phyloP scores from a whole-genome alignment of 2,888 invertebrate species.

The Chrysina gloriosa region DNA sequence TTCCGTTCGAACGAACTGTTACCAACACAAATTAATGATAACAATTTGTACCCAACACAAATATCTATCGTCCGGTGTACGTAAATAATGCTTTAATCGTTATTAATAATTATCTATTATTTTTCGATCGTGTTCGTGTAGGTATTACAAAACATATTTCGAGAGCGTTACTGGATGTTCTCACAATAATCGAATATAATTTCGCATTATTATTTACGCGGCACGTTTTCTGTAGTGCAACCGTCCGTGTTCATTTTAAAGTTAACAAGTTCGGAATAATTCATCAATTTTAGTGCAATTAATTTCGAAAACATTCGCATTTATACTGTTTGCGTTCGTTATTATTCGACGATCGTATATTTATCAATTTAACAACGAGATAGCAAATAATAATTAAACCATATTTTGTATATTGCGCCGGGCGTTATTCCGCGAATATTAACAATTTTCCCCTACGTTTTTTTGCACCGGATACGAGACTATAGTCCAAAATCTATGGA shows the following conservation, averaged over 20 bases:
- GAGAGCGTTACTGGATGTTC: no score
- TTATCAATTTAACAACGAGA: conserved; percentile 6
- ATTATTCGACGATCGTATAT: neutral
- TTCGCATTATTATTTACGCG: neutral
- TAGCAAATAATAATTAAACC: conserved; percentile 8
- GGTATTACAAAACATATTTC: no score
- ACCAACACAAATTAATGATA: no score
- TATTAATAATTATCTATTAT: no score
- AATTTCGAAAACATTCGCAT: neutral
- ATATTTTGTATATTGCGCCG: neutral
- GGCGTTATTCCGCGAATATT: no score
- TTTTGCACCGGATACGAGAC: no score
- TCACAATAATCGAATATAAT: no score
- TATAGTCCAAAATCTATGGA: no score
- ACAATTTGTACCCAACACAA: no score
- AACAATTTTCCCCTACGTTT: no score
- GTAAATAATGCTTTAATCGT: neutral
- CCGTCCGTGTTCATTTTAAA: neutral
- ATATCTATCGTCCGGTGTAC: neutral
- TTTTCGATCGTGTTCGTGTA: no score
- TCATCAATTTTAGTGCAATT: conserved; percentile 7
- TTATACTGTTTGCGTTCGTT: conserved; percentile 13
- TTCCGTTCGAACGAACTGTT: no score
- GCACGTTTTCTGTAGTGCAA: neutral
- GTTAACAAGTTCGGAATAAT: conserved; percentile 18